phyloP scores from a whole-genome alignment of 1,140 invertebrate species.

The Heliconius eleuchia region DNA sequence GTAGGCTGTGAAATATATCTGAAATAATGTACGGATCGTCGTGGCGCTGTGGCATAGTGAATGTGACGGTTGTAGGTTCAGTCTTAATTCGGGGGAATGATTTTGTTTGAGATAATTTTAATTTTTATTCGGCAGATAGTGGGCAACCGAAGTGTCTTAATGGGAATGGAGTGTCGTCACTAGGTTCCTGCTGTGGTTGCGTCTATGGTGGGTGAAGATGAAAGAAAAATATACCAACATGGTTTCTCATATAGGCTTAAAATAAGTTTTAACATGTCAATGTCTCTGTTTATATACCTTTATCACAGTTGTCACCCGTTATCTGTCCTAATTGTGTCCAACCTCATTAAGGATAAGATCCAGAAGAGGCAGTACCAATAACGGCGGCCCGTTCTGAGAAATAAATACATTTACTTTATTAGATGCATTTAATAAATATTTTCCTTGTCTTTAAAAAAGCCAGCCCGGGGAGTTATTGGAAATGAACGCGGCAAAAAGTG shows the following conservation, averaged over 20 bases:
- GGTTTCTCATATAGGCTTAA: too few relatives aligned
- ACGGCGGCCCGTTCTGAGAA: background rate
- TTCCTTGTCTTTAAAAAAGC: background rate
- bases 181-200: too few relatives aligned
- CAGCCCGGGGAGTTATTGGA: background rate
- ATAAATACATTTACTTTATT: background rate
- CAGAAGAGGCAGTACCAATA: background rate
- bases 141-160: too few relatives aligned
- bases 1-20: conserved; percentile 25
- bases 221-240: too few relatives aligned
- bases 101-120: too few relatives aligned
- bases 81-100: too few relatives aligned
- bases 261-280: too few relatives aligned
- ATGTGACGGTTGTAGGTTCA: background rate
- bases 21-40: background rate
- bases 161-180: too few relatives aligned
- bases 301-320: conserved; percentile 18
- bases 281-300: conserved; percentile 7
- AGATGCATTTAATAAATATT: background rate
- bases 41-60: background rate
- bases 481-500: too few relatives aligned
- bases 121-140: too few relatives aligned
- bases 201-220: too few relatives aligned
- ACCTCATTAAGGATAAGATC: conserved; percentile 27
- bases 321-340: conserved; percentile 21